Base-by-base conservation (phyloP, 1,140 invertebrate genomes). In the Zaprionus inermis region DNA sequence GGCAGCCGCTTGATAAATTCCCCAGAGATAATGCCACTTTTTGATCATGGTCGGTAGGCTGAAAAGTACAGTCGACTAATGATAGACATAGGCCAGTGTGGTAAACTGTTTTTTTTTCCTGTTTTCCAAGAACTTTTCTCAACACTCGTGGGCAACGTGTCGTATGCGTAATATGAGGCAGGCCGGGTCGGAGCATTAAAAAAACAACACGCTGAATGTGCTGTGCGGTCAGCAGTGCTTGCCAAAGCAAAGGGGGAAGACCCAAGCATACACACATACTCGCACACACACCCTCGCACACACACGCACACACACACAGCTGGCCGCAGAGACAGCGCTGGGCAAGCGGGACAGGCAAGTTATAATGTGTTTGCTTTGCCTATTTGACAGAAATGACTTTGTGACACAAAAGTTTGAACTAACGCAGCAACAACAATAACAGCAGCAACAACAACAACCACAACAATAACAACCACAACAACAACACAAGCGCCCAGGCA, bases 301-400 rank as follows among this genome's bases (percentile, higher is more conserved):
- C 18, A 41, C 16, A 52, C 12, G 41, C 34, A 20, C 34, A 16
- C 41, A 54, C 24, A 58, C 32, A 36, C 9, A 38, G 18, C 4
- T n/a, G 57, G 7, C 28, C 38, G 22, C 24, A 59, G 14, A 41
- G 3, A 58, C 18, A 49, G 34, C 38, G 20, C n/a, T n/a, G 41
- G 46, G 20, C 44, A 36, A 34, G 20, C 28, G 49, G 51, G 51
- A 28, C 28, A 24, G 14, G n/a, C 66, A 78, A 66, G 65, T 76
- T 79, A 67, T 55, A 76, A 71, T 67, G 64, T 79, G 77, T 84
- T 83, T 76, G 73, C 81, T 76, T 76, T 72, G 61, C 57, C 70
- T 28, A 74, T 79, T 82, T 79, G 75, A 71, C 71, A 68, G 69
- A 79, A 84, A 76, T 81, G 79, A 82, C 80, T 60, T 73, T 76